phyloP scores from a whole-genome alignment of 1,140 invertebrate genomes.

The Drepana arcuata region DNA sequence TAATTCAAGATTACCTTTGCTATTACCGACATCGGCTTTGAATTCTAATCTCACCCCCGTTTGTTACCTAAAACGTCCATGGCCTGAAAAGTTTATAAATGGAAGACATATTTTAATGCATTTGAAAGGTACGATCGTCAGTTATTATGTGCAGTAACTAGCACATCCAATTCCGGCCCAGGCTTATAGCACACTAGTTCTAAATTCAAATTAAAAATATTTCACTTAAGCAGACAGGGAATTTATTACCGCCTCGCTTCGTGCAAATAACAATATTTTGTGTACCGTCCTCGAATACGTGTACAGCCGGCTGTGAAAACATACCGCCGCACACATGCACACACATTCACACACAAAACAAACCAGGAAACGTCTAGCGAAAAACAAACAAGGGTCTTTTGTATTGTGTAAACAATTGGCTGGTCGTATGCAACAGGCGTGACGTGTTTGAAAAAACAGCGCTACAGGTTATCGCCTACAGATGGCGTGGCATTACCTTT shows the following conservation, averaged over 20 bases:
- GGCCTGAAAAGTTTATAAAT: too few species aligned
- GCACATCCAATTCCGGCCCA: too few species aligned
- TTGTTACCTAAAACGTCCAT: too few species aligned
- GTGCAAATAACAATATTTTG: constrained; percentile 61
- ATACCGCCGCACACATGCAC: constrained; percentile 33
- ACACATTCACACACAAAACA: constrained; percentile 61
- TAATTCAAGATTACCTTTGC: too few species aligned
- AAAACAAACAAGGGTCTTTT: constrained; percentile 71
- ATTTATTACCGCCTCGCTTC: constrained; percentile 49
- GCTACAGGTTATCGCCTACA: constrained; percentile 39
- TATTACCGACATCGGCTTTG: too few species aligned
- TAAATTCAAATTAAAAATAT: constrained; percentile 19
- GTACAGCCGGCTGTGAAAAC: constrained; percentile 60
- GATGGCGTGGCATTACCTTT: constrained; percentile 32
- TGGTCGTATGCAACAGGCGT: constrained; percentile 65
- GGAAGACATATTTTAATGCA: too few species aligned
- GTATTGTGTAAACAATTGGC: constrained; percentile 68
- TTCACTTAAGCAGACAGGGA: constrained; percentile 24
- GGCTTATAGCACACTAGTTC: neutral
- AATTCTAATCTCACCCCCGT: too few species aligned
- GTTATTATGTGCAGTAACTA: too few species aligned
- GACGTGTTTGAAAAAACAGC: constrained; percentile 41
- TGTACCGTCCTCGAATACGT: constrained; percentile 48
- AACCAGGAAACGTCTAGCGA: constrained; percentile 71
- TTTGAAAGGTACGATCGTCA: too few species aligned